phyloP scores from a whole-genome alignment of 1,140 invertebrate genomes.

The Drosophila novamexicana region DNA sequence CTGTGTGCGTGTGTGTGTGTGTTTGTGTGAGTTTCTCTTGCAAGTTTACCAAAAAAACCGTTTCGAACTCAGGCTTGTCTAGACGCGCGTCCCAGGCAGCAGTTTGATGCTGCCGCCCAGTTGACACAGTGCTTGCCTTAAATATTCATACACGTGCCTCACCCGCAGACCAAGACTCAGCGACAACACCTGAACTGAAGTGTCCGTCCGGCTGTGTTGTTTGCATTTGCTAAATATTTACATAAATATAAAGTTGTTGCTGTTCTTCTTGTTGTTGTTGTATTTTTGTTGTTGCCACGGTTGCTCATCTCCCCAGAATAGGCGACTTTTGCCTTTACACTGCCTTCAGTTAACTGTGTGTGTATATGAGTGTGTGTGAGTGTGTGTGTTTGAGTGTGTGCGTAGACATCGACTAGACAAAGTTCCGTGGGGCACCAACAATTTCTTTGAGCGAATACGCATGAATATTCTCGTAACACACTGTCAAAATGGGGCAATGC shows the following conservation, averaged over 20 bases:
- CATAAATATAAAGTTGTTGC: slow-evolving; percentile 62
- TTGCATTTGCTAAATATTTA: slow-evolving; percentile 64
- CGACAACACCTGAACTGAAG: slow-evolving; percentile 44
- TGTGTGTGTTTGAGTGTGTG: slow-evolving; percentile 30
- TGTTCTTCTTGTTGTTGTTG: slow-evolving; percentile 27
- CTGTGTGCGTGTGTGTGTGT: not conserved
- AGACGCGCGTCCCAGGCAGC: slow-evolving; percentile 29
- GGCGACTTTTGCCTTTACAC: slow-evolving; percentile 4
- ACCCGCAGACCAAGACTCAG: slow-evolving; percentile 8
- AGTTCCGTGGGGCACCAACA: slow-evolving; percentile 27
- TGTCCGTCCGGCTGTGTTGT: slow-evolving; percentile 28
- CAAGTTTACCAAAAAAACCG: slow-evolving; percentile 4
- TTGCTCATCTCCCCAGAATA: slow-evolving; percentile 4
- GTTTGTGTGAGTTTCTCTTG: not conserved
- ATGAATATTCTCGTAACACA: not conserved
- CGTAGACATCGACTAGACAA: slow-evolving; percentile 66
- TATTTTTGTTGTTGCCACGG: slow-evolving; percentile 22
- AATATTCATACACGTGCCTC: slow-evolving; percentile 63
- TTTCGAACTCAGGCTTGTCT: slow-evolving; percentile 25
- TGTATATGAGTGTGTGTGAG: slow-evolving; percentile 7
- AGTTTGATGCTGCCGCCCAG: slow-evolving; percentile 6
- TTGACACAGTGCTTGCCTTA: slow-evolving; percentile 44
- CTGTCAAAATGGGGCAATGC: not conserved
- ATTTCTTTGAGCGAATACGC: slow-evolving; percentile 3
- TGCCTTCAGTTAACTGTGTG: not conserved